Evolutionary conservation across 2,888 invertebrate species (phyloP).

Genomic region (Caenorhabditis panamensis): DNA sequence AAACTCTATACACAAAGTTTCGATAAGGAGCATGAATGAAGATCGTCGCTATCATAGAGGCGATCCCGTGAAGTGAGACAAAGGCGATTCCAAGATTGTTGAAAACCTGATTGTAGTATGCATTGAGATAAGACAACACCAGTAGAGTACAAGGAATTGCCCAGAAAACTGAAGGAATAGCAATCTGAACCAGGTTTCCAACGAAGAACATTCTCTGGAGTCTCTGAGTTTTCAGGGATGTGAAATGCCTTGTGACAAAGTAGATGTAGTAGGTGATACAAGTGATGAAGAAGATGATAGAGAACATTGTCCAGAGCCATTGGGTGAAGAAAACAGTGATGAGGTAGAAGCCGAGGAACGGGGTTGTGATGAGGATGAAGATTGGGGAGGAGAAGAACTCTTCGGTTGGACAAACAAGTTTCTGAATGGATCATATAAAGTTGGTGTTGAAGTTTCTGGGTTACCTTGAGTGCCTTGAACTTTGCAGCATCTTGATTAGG

Average conservation of each 20-base stretch:
- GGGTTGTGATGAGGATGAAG: not conserved
- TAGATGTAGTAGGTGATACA: not conserved
- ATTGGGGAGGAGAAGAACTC: not conserved
- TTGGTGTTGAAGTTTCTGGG: not conserved
- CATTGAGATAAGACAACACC: not conserved
- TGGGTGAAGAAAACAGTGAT: too few relatives aligned
- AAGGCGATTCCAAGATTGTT: not conserved
- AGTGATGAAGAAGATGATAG: not conserved
- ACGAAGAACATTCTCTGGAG: conserved; percentile 1
- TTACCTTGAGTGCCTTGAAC: not conserved
- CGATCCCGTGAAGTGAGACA: not conserved
- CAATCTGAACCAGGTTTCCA: not conserved
- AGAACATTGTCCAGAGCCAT: too few relatives aligned
- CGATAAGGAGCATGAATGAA: not conserved
- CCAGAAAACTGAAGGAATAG: not conserved
- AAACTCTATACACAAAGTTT: not conserved
- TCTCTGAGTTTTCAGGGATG: not conserved
- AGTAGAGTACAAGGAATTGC: not conserved
- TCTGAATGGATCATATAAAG: too few relatives aligned
- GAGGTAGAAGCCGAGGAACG: not conserved
- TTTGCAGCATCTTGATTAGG: not conserved
- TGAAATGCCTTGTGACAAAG: not conserved
- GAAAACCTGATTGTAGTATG: not conserved
- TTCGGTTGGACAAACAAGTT: not conserved
- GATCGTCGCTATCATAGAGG: not conserved